These are phyloP conservation scores for Tolmerus cingulatus DNA, from an alignment of 2,888 invertebrate species.

Conservation along the genomic window DNA sequence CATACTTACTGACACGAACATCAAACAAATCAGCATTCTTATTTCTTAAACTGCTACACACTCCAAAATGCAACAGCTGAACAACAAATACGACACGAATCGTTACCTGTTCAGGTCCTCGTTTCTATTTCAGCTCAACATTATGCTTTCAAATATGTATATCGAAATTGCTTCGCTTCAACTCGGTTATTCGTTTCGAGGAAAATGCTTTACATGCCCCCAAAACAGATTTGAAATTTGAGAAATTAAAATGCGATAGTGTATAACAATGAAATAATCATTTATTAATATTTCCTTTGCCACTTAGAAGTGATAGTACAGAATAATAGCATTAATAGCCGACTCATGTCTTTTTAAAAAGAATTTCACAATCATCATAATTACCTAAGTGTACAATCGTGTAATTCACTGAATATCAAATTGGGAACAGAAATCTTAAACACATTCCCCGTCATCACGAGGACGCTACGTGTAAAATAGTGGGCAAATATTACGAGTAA, in stretches of 20 bases:
- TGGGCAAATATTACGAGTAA: conserved; percentile 3
- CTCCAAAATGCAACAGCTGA: too few relatives aligned
- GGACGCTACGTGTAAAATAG: conserved; percentile 7
- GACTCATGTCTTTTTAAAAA: conserved; percentile 38
- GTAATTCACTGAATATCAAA: conserved; percentile 27
- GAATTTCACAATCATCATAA: conserved; percentile 15
- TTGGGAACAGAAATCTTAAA: conserved; percentile 22
- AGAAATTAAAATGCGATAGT: background rate
- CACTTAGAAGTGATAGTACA: conserved; percentile 39
- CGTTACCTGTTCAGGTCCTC: too few relatives aligned
- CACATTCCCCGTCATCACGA: conserved; percentile 20
- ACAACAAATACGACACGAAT: too few relatives aligned
- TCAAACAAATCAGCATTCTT: too few relatives aligned
- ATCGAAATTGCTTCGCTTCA: too few relatives aligned
- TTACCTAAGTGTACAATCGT: conserved; percentile 23
- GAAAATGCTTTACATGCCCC: too few relatives aligned
- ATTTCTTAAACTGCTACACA: too few relatives aligned
- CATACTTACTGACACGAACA: too few relatives aligned
- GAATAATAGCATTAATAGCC: conserved; percentile 25
- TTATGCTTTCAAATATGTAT: too few relatives aligned
- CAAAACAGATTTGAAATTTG: background rate
- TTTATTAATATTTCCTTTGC: conserved; percentile 31
- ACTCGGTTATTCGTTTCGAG: too few relatives aligned
- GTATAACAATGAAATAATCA: conserved; percentile 38
- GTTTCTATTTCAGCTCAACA: too few relatives aligned